phyloP scores from a whole-genome alignment of 2,113 vertebrate species.

The Centropristis striata region DNA sequence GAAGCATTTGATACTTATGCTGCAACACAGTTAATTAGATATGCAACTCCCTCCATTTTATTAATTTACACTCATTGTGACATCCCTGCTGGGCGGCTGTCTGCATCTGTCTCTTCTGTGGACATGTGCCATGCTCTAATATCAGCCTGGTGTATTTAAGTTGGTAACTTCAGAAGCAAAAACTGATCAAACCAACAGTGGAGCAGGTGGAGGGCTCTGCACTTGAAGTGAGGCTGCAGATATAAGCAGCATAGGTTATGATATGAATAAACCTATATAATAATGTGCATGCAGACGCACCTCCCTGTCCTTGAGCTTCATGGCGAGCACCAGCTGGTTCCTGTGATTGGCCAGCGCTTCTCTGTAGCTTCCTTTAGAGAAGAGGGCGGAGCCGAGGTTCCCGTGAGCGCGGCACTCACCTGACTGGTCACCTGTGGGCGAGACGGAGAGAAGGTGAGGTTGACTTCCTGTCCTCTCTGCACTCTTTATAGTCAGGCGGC shows the following conservation, averaged over 20 bases:
- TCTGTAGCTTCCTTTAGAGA: conserved; percentile 96
- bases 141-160: too few relatives aligned
- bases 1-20: too few relatives aligned
- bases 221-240: background rate
- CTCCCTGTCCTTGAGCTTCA: conserved; percentile 98
- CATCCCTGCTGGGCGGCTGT: too few relatives aligned
- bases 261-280: background rate
- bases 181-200: background rate
- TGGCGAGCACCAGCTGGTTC: conserved; percentile 95
- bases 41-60: too few relatives aligned
- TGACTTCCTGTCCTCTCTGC: accelerated
- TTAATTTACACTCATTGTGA: too few relatives aligned
- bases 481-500: too few relatives aligned
- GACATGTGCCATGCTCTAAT: too few relatives aligned
- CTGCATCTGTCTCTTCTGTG: too few relatives aligned
- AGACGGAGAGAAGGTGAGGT: background rate
- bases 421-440: conserved; percentile 93
- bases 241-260: background rate
- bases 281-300: conserved; percentile 71
- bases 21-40: too few relatives aligned
- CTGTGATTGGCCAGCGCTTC: conserved; percentile 94
- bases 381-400: conserved; percentile 97
- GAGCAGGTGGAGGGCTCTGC: background rate
- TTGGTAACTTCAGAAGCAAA: background rate
- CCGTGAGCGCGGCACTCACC: conserved; percentile 97